These are phyloP conservation scores for Coryphaenoides rupestris DNA, from an alignment of 2,113 vertebrate species.

Conservation along the genomic window DNA sequence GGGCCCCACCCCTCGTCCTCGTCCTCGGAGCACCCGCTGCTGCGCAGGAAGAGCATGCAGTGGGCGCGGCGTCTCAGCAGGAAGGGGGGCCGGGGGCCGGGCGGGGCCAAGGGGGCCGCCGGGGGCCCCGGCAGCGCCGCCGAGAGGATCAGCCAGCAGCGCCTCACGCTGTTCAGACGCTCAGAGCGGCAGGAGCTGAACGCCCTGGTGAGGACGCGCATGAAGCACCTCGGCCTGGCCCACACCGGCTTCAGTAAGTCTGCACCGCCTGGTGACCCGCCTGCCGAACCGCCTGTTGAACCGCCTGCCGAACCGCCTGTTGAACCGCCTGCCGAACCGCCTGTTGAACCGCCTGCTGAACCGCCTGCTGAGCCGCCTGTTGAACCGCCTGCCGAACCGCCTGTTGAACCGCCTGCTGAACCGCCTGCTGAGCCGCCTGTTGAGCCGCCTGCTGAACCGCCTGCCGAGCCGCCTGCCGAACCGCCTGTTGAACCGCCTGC, in stretches of 20 bases:
- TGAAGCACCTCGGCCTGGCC: slow-evolving; percentile 80
- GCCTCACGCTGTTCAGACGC: slow-evolving; percentile 75
- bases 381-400: slow-evolving; percentile 7
- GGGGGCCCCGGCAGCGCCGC: slow-evolving; percentile 66
- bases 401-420: background rate
- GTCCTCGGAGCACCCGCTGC: slow-evolving; percentile 76
- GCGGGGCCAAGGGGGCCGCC: slow-evolving; percentile 68
- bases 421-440: no score
- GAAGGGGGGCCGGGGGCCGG: slow-evolving; percentile 69
- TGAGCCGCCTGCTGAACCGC: no score
- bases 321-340: no score
- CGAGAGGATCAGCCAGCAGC: slow-evolving; percentile 79
- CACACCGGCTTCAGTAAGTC: slow-evolving; percentile 77
- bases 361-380: no score
- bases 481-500: no score
- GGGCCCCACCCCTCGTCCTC: no score
- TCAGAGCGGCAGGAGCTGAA: slow-evolving; percentile 81
- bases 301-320: background rate
- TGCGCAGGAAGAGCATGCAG: slow-evolving; percentile 81
- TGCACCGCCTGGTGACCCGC: background rate
- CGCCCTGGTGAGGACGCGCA: slow-evolving; percentile 73
- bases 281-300: no score
- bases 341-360: no score
- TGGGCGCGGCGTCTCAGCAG: slow-evolving; percentile 79
- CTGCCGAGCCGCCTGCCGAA: no score